A percentile compares a stretch with the other conserved stretches of the same genome.
phyloP scores from a whole-genome alignment of 1,140 invertebrate species.

The Macrobrachium rosenbergii region DNA sequence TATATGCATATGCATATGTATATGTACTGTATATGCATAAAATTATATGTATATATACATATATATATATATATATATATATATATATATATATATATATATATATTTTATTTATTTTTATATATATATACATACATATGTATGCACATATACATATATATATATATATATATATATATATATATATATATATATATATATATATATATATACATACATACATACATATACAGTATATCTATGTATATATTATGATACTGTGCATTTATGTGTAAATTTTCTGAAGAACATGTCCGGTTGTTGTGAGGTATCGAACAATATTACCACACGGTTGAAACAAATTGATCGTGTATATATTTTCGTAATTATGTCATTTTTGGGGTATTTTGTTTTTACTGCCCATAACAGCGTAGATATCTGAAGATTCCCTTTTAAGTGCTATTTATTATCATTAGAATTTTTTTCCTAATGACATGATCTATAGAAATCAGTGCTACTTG shows the following conservation, averaged over 20 bases:
- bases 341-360: too few relatives aligned
- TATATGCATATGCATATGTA: conserved; percentile 15
- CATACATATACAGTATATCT: conserved; percentile 17
- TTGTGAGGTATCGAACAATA: too few relatives aligned
- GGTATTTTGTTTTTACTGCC: too few relatives aligned
- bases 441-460: too few relatives aligned
- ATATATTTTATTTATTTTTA: neutral
- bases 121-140: conserved; percentile 7
- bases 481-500: too few relatives aligned
- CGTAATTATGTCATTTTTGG: too few relatives aligned
- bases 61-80: neutral
- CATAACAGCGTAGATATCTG: too few relatives aligned
- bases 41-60: neutral
- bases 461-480: too few relatives aligned
- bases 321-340: too few relatives aligned
- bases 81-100: neutral
- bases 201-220: neutral
- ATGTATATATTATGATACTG: neutral
- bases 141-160: neutral
- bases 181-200: neutral
- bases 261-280: too few relatives aligned
- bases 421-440: too few relatives aligned
- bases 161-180: conserved; percentile 16
- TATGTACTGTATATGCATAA: neutral
- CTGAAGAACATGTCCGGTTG: too few relatives aligned